Evolutionary conservation across 2,888 invertebrate species (phyloP).

Genomic region (Nymphalis urticae): DNA sequence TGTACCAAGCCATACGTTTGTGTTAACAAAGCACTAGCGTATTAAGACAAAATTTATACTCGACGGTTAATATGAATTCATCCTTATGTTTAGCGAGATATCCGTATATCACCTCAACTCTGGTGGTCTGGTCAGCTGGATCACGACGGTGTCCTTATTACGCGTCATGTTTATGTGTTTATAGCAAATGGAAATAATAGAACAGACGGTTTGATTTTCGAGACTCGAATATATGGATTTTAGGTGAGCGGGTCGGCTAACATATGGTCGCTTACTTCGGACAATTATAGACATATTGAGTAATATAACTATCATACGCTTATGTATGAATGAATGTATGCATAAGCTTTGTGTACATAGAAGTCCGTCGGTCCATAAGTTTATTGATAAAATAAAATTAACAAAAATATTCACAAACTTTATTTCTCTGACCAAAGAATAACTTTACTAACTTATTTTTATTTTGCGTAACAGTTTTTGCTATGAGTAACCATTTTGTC

Average conservation of each 20-base stretch:
- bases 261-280: neutral
- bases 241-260: constrained; percentile 8
- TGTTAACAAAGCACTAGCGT: too few species aligned
- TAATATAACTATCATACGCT: neutral
- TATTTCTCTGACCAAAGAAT: too few species aligned
- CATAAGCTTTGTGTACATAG: neutral
- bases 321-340: neutral
- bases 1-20: too few species aligned
- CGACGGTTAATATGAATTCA: constrained; percentile 24
- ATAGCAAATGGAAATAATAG: constrained; percentile 32
- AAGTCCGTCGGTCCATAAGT: too few species aligned
- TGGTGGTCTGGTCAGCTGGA: constrained; percentile 41
- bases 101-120: constrained; percentile 40
- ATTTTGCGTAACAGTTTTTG: too few species aligned
- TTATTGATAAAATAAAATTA: too few species aligned
- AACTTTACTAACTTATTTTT: too few species aligned
- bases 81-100: constrained; percentile 17
- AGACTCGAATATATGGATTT: constrained; percentile 22
- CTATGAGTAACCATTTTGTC: too few species aligned
- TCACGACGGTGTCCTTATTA: constrained; percentile 43
- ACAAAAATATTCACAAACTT: too few species aligned
- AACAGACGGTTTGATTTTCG: constrained; percentile 19
- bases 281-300: constrained; percentile 1
- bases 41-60: neutral
- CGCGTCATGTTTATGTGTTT: constrained; percentile 41